Evolutionary conservation across 2,113 vertebrate species (phyloP), one percentile per base, ranked within the genome.

Genomic region (Dipodomys spectabilis): DNA sequence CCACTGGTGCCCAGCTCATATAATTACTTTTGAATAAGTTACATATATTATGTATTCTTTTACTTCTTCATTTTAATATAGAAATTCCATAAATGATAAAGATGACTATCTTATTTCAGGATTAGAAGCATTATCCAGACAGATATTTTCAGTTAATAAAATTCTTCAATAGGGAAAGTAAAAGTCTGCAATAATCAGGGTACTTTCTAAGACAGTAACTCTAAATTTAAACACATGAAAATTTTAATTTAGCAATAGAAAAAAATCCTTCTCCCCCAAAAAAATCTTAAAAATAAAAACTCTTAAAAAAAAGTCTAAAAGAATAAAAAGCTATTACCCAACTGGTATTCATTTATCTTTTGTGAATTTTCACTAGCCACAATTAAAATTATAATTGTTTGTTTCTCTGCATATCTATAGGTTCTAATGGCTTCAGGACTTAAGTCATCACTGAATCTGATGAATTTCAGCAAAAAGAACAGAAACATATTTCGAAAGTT

Each of bases 321-420:
- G 22, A 93, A 90, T 53, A 71, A 88, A 96, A 93, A 74, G 5
- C 20, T 49, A 82, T 27, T 73, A 89, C 0, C 23, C 23, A 89
- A 45, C 16, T 28, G 82, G 3, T 25, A 89, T 27, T 57, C 32
- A 92, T 78, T 89, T 90, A 78, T 94, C 23, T 71, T 90, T 95
- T 69, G 81, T 85, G 23, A 7, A 82, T 92, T 94, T 96, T 94
- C 60, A 32, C 87, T 35, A 91, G 27, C 15, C 93, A 92, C 72
- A 86, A 79, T 79, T 90, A 39, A 93, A 20, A 19, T 73, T 73
- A 5, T 53, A 78, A 39, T 32, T 93, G 71, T 67, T 74, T 65
- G 22, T 62, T 95, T 62, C 80, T 73, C 88, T 77, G 72, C 77
- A 89, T 72, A 82, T 39, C 3, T 2, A 35, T 22, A 22, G 22